Evolutionary conservation across 2,888 invertebrate species (phyloP).

Genomic region (Dichetophora obliterata): DNA sequence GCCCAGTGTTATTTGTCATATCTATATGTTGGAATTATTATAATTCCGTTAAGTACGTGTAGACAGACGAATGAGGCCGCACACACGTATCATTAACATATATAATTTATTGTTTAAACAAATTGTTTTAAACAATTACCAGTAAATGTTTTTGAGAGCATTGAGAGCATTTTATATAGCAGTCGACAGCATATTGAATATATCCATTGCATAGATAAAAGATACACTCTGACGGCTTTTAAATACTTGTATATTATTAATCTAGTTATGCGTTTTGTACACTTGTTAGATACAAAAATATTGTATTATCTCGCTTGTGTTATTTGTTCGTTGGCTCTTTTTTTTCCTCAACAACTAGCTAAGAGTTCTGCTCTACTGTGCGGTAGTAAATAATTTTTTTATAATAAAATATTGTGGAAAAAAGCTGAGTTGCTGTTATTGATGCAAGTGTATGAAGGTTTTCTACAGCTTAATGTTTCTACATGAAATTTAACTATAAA

Average conservation of each 20-base stretch:
- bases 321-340: not conserved
- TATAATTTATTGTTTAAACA: not conserved
- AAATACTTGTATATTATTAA: too few species aligned
- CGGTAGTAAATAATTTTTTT: slow-evolving; percentile 31
- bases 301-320: not conserved
- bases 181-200: too few species aligned
- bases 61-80: not conserved
- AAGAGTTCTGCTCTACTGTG: slow-evolving; percentile 26
- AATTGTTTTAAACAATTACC: slow-evolving; percentile 16
- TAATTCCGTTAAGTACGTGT: not conserved
- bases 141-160: not conserved
- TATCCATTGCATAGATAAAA: too few species aligned
- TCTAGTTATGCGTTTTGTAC: not conserved
- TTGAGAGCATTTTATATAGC: too few species aligned
- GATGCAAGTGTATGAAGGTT: too few species aligned
- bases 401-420: not conserved
- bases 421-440: too few species aligned
- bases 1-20: slow-evolving; percentile 28
- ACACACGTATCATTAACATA: not conserved
- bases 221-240: too few species aligned
- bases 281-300: not conserved
- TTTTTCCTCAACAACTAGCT: slow-evolving; percentile 6
- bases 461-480: too few species aligned
- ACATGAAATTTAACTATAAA: too few species aligned
- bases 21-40: slow-evolving; percentile 29